Conservation (phyloP, 2,888 invertebrate species). For the Meteorus cinctellus region DNA sequence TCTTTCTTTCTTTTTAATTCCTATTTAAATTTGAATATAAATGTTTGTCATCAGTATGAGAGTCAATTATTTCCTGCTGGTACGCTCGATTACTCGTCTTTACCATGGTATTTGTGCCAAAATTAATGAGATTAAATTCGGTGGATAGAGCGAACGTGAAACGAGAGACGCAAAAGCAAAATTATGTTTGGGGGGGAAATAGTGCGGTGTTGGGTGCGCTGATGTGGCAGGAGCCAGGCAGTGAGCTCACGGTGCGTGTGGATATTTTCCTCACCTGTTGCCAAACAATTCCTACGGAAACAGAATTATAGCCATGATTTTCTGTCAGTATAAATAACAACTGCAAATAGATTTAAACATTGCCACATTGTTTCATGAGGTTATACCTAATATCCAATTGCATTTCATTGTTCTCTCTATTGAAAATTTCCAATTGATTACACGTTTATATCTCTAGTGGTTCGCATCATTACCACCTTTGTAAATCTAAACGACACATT, state of each 20-base stretch:
- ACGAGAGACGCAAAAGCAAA: conserved; percentile 47
- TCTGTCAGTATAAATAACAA: conserved; percentile 52
- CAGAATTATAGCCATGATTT: conserved; percentile 63
- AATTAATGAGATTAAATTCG: conserved; percentile 41
- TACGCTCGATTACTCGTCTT: conserved; percentile 40
- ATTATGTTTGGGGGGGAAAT: conserved; percentile 42
- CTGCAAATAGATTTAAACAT: conserved; percentile 40
- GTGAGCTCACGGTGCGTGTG: conserved; percentile 58
- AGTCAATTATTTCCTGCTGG: conserved; percentile 39
- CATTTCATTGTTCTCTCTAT: conserved; percentile 18
- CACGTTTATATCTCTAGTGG: conserved; percentile 3
- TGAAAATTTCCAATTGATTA: conserved; percentile 34
- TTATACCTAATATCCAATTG: conserved; percentile 9
- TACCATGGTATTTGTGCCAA: conserved; percentile 39
- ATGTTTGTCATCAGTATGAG: conserved; percentile 29
- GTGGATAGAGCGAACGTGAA: conserved; percentile 39
- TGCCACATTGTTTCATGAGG: conserved; percentile 16
- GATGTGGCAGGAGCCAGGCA: conserved; percentile 24
- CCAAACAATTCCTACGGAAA: conserved; percentile 72
- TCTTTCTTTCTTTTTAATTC: background rate
- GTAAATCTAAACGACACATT: background rate
- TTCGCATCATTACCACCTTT: conserved; percentile 25
- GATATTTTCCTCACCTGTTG: conserved; percentile 72
- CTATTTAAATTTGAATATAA: conserved; percentile 24
- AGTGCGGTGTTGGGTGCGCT: conserved; percentile 38